phyloP scores from a whole-genome alignment of 2,113 vertebrate species.

The Rostratula benghalensis region DNA sequence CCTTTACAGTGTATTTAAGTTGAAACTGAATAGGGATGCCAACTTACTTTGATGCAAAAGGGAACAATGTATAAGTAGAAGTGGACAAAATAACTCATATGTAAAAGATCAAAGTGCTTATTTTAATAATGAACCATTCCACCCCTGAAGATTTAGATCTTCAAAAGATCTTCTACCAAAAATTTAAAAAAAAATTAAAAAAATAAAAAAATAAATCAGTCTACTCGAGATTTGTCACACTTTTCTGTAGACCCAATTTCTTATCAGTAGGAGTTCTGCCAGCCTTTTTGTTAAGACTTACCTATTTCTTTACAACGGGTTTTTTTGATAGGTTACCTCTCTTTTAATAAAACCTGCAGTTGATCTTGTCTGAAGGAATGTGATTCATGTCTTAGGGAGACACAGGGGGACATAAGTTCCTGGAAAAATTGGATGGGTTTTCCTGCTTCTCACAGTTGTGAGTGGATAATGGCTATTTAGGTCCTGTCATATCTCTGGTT shows the following conservation, averaged over 20 bases:
- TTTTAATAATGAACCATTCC: not conserved
- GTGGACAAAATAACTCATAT: not conserved
- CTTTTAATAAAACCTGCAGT: not conserved
- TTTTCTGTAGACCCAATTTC: not conserved
- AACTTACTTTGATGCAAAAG: not conserved
- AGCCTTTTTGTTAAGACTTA: not conserved
- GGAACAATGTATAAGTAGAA: not conserved
- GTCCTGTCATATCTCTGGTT: constrained; percentile 22
- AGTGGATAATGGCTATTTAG: constrained; percentile 37
- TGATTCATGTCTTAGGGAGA: constrained; percentile 26
- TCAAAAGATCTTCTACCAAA: not conserved
- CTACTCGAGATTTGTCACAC: not conserved
- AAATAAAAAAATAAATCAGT: not conserved
- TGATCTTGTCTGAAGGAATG: not conserved
- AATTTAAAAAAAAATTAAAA: not conserved
- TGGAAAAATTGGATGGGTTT: constrained; percentile 37
- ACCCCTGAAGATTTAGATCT: not conserved
- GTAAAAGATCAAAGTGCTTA: not conserved
- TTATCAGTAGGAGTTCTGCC: not conserved
- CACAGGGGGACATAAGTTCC: constrained; percentile 23
- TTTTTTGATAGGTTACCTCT: not conserved
- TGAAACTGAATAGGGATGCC: not conserved
- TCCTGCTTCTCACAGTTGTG: constrained; percentile 10
- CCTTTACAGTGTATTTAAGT: not conserved
- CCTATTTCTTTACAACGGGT: not conserved